Evolutionary conservation across 1,140 invertebrate species (phyloP).

Genomic region (Drosophila mayri): DNA sequence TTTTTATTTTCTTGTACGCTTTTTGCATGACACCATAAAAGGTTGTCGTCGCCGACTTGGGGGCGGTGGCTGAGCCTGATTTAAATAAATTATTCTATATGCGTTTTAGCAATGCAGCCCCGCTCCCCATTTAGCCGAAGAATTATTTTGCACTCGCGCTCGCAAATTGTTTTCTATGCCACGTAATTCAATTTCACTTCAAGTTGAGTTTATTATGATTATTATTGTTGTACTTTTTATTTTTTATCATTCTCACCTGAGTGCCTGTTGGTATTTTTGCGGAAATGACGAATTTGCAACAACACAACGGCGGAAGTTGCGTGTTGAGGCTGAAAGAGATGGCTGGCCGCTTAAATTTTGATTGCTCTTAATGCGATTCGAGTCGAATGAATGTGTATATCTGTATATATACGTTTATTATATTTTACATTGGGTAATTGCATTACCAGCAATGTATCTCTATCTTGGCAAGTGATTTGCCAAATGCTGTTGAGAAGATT

Average conservation of each 20-base stretch:
- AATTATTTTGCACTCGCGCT: constrained; percentile 48
- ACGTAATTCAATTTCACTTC: constrained; percentile 69
- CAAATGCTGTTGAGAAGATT: constrained; percentile 46
- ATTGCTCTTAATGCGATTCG: constrained; percentile 74
- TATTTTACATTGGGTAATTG: constrained; percentile 60
- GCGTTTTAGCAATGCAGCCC: constrained; percentile 64
- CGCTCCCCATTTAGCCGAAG: constrained; percentile 19
- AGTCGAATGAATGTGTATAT: constrained; percentile 22
- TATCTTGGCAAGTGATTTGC: constrained; percentile 42
- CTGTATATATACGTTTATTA: constrained; percentile 17
- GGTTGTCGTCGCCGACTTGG: constrained; percentile 66
- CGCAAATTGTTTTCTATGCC: constrained; percentile 60
- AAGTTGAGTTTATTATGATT: constrained; percentile 41
- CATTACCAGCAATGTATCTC: constrained; percentile 35
- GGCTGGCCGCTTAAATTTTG: constrained; percentile 61
- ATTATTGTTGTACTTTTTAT: neutral
- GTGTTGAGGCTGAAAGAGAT: constrained; percentile 50
- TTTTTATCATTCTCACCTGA: constrained; percentile 63
- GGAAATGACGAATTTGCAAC: constrained; percentile 78
- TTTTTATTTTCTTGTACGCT: constrained; percentile 13
- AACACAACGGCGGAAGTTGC: constrained; percentile 73
- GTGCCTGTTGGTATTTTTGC: constrained; percentile 46
- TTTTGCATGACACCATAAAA: constrained; percentile 70
- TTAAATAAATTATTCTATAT: constrained; percentile 83
- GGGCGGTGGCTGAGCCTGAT: constrained; percentile 73